Evolutionary conservation across 1,140 invertebrate genomes (phyloP), one percentile per base, ranked within the genome.

Genomic region (Aphelinus certus): DNA sequence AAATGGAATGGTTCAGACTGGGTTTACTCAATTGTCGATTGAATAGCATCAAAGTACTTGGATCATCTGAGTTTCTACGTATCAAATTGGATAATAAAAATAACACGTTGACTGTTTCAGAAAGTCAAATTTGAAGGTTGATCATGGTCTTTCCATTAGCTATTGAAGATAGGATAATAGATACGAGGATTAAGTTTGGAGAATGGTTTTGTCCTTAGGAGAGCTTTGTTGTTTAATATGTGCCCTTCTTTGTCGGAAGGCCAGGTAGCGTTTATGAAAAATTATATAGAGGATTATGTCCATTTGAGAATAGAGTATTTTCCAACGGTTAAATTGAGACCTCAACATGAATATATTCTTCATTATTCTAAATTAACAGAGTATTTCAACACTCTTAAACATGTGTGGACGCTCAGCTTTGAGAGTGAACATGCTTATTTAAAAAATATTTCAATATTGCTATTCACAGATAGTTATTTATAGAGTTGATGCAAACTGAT

Each of bases 1-100:
- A 70, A n/a, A 56, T 76, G 62, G 72, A 73, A 55, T 81, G 78
- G 77, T 80, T 82, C 57, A 77, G 9, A 6, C 26, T 26, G 26
- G 26, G 51, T 53, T 53, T 53, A 9, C 51, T 53, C 9, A 53
- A 53, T 53, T 53, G 9, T 53, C 51, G 51, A 53, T 53, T 53
- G 9, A 53, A 53, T 0, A 45, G 0, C 26, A 1, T 9, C 55
- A 70, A 3, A 5, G 2, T 3, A 48, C 26, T 58, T 26, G 3
- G 3, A 10, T 3, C 7, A 10, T 3, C 5, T 10, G 57, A 10
- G 5, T 55, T 72, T 42, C 2, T n/a, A 43, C 3, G 51, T 49
- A 51, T 55, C 66, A 45, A 53, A 6, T 26, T 26, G 26, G 26
- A 26, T 26, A 51, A 49, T 57, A 45, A 58, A 26, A 5, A 49